Base-by-base conservation (phyloP, 2,797 vertebrate species). In the Sebastiscus tertius region DNA sequence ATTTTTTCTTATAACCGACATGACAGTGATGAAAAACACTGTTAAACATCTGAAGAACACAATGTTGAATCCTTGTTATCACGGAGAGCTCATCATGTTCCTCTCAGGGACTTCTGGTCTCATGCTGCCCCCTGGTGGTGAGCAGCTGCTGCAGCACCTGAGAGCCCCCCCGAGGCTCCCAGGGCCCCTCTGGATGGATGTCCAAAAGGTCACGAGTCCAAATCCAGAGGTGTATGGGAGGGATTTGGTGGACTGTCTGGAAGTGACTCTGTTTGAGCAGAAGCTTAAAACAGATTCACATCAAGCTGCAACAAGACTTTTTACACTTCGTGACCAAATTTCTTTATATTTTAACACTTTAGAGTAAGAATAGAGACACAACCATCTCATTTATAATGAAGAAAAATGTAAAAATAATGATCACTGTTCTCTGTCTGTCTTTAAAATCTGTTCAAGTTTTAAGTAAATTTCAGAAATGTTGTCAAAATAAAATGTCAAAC, bases 81-180 rank as follows among this genome's bases (percentile, higher is more conserved):
- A 4, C 54, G 13, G 29, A 8, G 27, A 13, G 11, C n/a, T 16
- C 63, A 42, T 64, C 24, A 2, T 13, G 2, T 0, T 31, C 55
- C 24, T 39, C 34, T 55, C 52, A 3, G 5, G 8, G 6, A 52
- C 55, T 34, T 36, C 29, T 66, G 46, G 84, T 12, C 34, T 68
- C 34, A 18, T 82, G 76, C 83, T 88, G 85, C 80, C 80, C 64
- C 85, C 86, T 83, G 65, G 66, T 90, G 91, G 72, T 36, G 7
- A 66, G n/a, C 6, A 24, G 39, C 39, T 13, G 49, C 9, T 49
- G 39, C 49, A 72, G 27, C 55, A 65, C 4, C 31, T 2, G 24
- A 16, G 34, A 36, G 34, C 13, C 36, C 36, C 36, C 36, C 5
- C 10, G 26, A 2, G 18, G 36, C 36, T 39, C 24, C 8, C 49